Evolutionary conservation across 2,797 vertebrate species (phyloP).

Genomic region (Rhabdomys pumilio): DNA sequence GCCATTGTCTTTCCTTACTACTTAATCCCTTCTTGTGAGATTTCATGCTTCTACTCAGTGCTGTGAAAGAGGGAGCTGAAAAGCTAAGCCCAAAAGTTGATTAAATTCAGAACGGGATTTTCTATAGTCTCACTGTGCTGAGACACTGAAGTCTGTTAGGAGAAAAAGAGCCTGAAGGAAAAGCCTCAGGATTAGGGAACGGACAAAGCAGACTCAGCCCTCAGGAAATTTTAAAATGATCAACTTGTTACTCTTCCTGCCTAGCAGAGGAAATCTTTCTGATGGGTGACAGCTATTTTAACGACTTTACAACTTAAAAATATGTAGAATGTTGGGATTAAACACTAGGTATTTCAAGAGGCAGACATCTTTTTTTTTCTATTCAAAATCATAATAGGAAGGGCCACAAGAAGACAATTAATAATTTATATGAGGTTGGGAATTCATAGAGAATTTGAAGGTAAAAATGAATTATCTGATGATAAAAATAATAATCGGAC

Average conservation of each 20-base stretch:
- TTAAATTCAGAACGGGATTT: slow-evolving; percentile 3
- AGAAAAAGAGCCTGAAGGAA: not conserved
- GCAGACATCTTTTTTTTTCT: not conserved
- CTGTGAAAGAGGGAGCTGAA: not conserved
- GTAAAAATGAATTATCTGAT: slow-evolving; percentile 49
- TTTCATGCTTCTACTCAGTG: not conserved
- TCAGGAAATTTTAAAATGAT: not conserved
- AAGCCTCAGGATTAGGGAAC: not conserved
- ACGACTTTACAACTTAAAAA: slow-evolving; percentile 1
- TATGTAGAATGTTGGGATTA: not conserved
- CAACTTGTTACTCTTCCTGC: not conserved
- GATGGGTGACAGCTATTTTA: not conserved
- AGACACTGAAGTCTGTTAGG: not conserved
- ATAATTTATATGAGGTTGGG: not conserved
- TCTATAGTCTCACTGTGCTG: not conserved
- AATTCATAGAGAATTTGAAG: slow-evolving; percentile 35
- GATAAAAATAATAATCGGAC: not conserved
- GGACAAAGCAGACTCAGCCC: not conserved
- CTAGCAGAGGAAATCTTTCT: not conserved
- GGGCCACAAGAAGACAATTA: not conserved
- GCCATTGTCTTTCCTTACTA: not conserved
- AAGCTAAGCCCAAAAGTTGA: not conserved
- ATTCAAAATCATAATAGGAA: not conserved
- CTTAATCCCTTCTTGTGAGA: not conserved
- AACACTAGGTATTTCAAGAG: not conserved